phyloP scores from a whole-genome alignment of 2,797 vertebrate species.

The Micropoecilia bifurca region DNA sequence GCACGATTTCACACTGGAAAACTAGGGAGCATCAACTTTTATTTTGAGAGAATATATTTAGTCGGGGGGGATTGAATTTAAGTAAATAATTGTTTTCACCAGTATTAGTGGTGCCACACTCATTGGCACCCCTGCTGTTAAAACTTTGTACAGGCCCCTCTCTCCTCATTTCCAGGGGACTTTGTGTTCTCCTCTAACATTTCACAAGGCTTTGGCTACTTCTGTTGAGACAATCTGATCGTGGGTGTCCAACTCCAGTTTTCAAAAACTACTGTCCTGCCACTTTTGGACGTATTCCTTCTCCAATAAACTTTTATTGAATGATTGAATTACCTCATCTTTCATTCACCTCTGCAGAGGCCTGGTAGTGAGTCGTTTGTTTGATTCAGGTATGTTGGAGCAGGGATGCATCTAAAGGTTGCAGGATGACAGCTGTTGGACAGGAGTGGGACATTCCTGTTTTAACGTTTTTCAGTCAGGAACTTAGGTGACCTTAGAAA shows the following conservation, averaged over 20 bases:
- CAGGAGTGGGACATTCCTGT: not conserved
- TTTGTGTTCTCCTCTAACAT: not conserved
- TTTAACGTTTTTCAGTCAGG: not conserved
- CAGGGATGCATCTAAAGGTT: not conserved
- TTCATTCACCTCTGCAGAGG: not conserved
- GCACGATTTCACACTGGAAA: not conserved
- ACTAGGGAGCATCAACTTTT: not conserved
- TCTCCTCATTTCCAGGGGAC: not conserved
- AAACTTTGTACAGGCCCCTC: not conserved
- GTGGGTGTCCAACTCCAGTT: not conserved
- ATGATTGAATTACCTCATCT: not conserved
- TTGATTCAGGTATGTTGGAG: not conserved
- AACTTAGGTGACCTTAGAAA: not conserved
- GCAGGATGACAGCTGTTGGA: not conserved
- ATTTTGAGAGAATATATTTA: not conserved
- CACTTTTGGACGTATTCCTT: not conserved
- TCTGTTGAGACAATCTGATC: not conserved
- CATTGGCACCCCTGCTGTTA: slow-evolving; percentile 1
- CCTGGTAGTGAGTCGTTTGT: not conserved
- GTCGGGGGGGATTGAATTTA: not conserved
- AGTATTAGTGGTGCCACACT: not conserved
- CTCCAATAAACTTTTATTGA: not conserved
- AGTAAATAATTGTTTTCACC: slow-evolving; percentile 5
- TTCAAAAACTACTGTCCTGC: not conserved
- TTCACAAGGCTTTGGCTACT: not conserved